Percentiles rank a stretch among this genome's conserved stretches.
phyloP scores from a whole-genome alignment of 1,140 invertebrate genomes.

The Eupristina koningsbergeri region DNA sequence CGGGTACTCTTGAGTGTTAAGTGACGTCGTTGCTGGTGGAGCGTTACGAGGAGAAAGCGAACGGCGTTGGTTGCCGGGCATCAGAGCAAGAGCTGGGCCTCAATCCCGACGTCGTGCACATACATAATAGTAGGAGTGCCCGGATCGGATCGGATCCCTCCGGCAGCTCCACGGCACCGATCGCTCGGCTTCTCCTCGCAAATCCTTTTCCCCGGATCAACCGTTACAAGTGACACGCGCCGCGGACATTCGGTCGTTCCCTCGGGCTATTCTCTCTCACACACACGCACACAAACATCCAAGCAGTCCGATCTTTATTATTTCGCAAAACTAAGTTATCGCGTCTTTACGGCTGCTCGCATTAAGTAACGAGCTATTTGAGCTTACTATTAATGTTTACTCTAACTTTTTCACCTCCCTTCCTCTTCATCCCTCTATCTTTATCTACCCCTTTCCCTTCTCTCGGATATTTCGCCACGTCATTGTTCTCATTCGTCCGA shows the following conservation, averaged over 20 bases:
- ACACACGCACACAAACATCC: too few relatives aligned
- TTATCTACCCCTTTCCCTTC: background rate
- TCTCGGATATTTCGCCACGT: background rate
- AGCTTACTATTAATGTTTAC: background rate
- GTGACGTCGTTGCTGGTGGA: conserved; percentile 7
- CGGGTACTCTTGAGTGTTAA: background rate
- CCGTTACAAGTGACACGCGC: conserved; percentile 43
- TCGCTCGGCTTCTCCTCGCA: background rate
- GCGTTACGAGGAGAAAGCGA: conserved; percentile 48
- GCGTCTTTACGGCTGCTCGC: background rate
- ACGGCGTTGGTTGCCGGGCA: too few relatives aligned
- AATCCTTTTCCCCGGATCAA: conserved; percentile 16
- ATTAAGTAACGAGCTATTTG: background rate
- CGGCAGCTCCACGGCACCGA: background rate
- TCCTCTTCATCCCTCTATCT: conserved; percentile 29
- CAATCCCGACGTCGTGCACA: conserved; percentile 44
- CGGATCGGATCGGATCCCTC: too few relatives aligned
- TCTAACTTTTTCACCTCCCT: background rate
- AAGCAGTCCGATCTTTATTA: background rate
- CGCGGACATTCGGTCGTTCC: background rate
- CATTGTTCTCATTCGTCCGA: background rate
- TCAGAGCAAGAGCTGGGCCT: too few relatives aligned
- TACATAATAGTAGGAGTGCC: conserved; percentile 54
- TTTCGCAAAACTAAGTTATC: conserved; percentile 13
- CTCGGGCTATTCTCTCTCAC: background rate